Conservation (phyloP, 2,113 vertebrate genomes). For the Syngnathus floridae region DNA sequence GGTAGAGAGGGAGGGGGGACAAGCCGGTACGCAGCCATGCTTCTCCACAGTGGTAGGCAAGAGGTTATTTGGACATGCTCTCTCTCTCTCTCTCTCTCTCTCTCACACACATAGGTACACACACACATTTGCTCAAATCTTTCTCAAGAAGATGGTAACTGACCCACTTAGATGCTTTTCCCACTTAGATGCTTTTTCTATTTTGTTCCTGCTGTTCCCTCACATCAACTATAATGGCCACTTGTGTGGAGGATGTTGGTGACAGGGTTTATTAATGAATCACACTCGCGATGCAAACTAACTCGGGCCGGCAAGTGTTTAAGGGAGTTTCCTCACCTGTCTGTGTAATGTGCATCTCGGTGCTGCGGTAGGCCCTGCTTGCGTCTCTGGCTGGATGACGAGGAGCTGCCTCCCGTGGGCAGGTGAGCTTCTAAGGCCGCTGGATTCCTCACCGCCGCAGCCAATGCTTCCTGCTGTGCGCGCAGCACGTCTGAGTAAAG, state of each 20-base stretch:
- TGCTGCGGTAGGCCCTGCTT: slow-evolving; percentile 90
- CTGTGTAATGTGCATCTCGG: slow-evolving; percentile 83
- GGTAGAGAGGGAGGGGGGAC: slow-evolving; percentile 40
- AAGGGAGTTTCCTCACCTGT: slow-evolving; percentile 73
- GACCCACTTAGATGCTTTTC: not conserved
- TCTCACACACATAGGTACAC: too few relatives aligned
- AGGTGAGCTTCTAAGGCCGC: slow-evolving; percentile 84
- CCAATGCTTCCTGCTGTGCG: slow-evolving; percentile 83
- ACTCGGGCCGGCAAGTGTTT: not conserved
- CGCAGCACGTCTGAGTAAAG: slow-evolving; percentile 78
- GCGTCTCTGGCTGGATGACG: slow-evolving; percentile 79
- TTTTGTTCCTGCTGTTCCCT: slow-evolving; percentile 16
- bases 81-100: too few relatives aligned
- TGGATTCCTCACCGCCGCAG: slow-evolving; percentile 75
- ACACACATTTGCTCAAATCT: slow-evolving; percentile 53
- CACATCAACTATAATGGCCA: slow-evolving; percentile 9
- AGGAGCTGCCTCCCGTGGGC: slow-evolving; percentile 74
- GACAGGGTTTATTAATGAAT: slow-evolving; percentile 31
- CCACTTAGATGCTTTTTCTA: not conserved
- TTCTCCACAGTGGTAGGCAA: slow-evolving; percentile 52
- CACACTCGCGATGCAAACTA: slow-evolving; percentile 12
- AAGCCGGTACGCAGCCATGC: slow-evolving; percentile 53
- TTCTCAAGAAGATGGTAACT: slow-evolving; percentile 13
- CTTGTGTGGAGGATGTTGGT: slow-evolving; percentile 14
- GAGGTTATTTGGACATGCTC: slow-evolving; percentile 46